Percentiles rank a stretch among this genome's conserved stretches.
phyloP scores from a whole-genome alignment of 1,140 invertebrate species.

The Rhagoletis zephyria region DNA sequence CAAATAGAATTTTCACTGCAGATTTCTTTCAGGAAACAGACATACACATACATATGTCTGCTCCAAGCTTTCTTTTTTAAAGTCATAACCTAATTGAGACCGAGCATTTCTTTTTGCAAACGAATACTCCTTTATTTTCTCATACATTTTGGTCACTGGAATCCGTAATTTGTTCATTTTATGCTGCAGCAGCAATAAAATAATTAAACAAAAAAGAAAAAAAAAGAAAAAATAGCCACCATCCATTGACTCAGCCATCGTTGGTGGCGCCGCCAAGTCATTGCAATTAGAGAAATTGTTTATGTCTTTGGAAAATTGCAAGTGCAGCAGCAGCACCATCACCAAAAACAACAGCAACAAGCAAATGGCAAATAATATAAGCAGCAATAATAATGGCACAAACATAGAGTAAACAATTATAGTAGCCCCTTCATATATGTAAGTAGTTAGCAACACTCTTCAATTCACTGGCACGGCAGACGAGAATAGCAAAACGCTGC shows the following conservation, averaged over 20 bases:
- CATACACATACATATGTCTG: too few relatives aligned
- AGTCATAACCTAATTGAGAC: too few relatives aligned
- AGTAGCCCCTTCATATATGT: background rate
- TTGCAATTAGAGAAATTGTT: constrained; percentile 30
- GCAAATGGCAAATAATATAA: background rate
- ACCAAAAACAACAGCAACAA: background rate
- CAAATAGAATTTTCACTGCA: too few relatives aligned
- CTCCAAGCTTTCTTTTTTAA: too few relatives aligned
- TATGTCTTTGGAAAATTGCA: background rate
- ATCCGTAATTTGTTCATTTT: too few relatives aligned
- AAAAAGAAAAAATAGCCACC: background rate
- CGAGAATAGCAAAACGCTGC: background rate
- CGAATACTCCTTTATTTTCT: too few relatives aligned
- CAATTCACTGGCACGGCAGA: background rate
- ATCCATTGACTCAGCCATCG: constrained; percentile 6
- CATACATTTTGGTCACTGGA: too few relatives aligned
- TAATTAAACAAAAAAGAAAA: too few relatives aligned
- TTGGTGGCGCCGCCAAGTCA: constrained; percentile 27
- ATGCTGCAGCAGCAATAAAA: too few relatives aligned
- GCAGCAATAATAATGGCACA: background rate
- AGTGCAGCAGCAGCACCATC: background rate
- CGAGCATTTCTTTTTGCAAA: too few relatives aligned
- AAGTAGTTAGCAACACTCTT: background rate
- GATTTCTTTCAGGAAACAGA: too few relatives aligned
- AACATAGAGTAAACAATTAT: background rate